Evolutionary conservation across 2,888 invertebrate species (phyloP).

Genomic region (Limnephilus marmoratus): DNA sequence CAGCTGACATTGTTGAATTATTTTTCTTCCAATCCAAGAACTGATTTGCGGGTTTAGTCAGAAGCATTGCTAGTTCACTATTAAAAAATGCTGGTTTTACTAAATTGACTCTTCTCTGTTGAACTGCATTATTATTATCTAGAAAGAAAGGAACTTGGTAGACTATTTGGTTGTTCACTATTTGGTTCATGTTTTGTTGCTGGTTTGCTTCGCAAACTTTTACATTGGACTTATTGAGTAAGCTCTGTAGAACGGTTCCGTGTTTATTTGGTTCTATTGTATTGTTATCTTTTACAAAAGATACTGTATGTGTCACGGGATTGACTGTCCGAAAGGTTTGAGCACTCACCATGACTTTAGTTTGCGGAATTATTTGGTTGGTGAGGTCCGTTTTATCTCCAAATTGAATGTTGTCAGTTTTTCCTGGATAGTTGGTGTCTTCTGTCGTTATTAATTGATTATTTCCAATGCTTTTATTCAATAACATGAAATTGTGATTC

Average conservation of each 20-base stretch:
- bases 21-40: slow-evolving; percentile 46
- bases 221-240: slow-evolving; percentile 61
- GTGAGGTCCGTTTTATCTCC: slow-evolving; percentile 31
- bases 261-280: slow-evolving; percentile 54
- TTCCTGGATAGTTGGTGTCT: slow-evolving; percentile 21
- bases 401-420: slow-evolving; percentile 24
- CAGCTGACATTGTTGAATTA: background rate
- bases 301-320: slow-evolving; percentile 61
- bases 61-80: slow-evolving; percentile 62
- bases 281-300: slow-evolving; percentile 61
- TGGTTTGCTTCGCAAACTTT: slow-evolving; percentile 49
- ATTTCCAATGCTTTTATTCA: slow-evolving; percentile 49
- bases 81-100: slow-evolving; percentile 59
- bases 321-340: slow-evolving; percentile 63
- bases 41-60: slow-evolving; percentile 54
- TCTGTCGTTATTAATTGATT: slow-evolving; percentile 31
- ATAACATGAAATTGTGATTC: slow-evolving; percentile 73
- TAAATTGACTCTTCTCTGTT: slow-evolving; percentile 55
- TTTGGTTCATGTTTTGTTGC: slow-evolving; percentile 40
- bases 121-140: slow-evolving; percentile 68
- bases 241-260: slow-evolving; percentile 60
- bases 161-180: slow-evolving; percentile 71
- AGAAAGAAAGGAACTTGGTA: slow-evolving; percentile 74
- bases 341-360: slow-evolving; percentile 48
- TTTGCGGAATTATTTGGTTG: slow-evolving; percentile 38